These are phyloP conservation scores for Agapornis canus DNA, from an alignment of 2,797 vertebrate species.

Conservation along the genomic window DNA sequence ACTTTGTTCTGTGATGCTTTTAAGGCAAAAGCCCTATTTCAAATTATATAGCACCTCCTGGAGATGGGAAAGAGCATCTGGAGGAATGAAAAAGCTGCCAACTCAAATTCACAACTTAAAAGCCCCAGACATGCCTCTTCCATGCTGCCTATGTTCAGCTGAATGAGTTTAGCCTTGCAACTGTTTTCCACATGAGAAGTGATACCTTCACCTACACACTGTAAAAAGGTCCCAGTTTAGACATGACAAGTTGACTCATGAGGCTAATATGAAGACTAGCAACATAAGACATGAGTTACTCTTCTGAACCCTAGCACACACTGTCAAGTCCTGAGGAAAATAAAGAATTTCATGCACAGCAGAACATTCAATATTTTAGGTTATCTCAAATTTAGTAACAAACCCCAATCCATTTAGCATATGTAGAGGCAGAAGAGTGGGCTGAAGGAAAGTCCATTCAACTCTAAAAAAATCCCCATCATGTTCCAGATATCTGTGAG, in stretches of 20 bases:
- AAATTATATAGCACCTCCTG: slow-evolving; percentile 38
- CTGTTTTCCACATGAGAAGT: not conserved
- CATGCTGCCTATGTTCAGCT: not conserved
- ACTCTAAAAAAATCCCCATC: not conserved
- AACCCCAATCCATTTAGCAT: not conserved
- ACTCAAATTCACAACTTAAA: not conserved
- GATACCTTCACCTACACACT: not conserved
- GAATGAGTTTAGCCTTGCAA: not conserved
- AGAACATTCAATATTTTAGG: not conserved
- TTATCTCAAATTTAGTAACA: not conserved
- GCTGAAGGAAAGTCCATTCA: not conserved
- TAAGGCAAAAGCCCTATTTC: not conserved
- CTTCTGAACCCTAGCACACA: not conserved
- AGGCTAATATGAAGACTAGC: not conserved
- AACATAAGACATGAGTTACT: not conserved
- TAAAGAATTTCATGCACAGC: fast-evolving
- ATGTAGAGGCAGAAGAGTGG: not conserved
- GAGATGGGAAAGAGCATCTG: not conserved
- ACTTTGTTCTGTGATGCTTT: not conserved
- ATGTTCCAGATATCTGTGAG: not conserved
- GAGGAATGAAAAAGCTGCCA: not conserved
- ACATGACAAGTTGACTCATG: not conserved
- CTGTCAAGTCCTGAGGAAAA: fast-evolving
- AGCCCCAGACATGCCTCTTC: not conserved
- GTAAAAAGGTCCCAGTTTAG: not conserved